phyloP scores from a whole-genome alignment of 2,113 vertebrate species.

The Brachyhypopomus gauderio region DNA sequence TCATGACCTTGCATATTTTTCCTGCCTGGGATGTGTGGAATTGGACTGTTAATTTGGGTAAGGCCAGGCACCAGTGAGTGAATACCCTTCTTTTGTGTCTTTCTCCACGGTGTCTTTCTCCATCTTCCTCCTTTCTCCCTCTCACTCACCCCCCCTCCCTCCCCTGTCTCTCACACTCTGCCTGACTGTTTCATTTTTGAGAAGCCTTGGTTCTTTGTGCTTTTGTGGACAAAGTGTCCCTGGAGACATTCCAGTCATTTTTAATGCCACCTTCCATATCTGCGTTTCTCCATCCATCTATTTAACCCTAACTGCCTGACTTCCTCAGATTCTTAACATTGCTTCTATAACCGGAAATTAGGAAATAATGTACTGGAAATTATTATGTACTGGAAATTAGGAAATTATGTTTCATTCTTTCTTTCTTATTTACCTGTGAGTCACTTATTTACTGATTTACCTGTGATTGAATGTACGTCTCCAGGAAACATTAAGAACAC shows the following conservation, averaged over 20 bases:
- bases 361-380: not conserved
- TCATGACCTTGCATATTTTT: conserved; percentile 67
- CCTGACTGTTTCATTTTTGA: conserved; percentile 6
- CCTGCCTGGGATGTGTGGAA: conserved; percentile 43
- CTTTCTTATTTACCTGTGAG: not conserved
- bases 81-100: conserved; percentile 31
- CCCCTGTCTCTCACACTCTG: conserved; percentile 2
- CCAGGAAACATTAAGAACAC: conserved; percentile 98
- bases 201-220: no score
- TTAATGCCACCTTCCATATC: not conserved
- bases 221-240: not conserved
- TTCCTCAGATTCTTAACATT: not conserved
- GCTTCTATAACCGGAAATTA: no score
- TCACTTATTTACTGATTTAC: not conserved
- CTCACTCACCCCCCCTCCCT: not conserved
- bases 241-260: not conserved
- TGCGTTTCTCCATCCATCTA: not conserved
- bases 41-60: conserved; percentile 57
- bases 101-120: not conserved
- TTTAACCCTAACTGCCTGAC: not conserved
- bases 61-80: conserved; percentile 47
- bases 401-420: not conserved
- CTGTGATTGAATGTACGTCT: not conserved
- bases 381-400: no score
- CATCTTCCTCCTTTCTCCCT: not conserved